These are phyloP conservation scores for Leptopilina myrica DNA, from an alignment of 2,888 invertebrate species.

Conservation along the genomic window DNA sequence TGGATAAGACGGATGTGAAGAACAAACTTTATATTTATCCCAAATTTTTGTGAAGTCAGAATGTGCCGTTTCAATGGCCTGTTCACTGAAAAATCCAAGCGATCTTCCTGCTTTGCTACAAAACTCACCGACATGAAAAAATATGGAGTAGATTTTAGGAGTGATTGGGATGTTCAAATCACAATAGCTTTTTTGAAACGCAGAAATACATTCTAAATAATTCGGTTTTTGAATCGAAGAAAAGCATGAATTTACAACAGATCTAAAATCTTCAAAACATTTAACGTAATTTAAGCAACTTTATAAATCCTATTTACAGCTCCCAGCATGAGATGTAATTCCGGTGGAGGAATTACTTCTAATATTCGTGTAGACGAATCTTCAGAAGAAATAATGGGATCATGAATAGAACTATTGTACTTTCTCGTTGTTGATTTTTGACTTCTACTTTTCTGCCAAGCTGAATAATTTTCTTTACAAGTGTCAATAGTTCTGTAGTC, in stretches of 20 bases:
- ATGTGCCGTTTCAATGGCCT: too few relatives aligned
- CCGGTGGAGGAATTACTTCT: too few relatives aligned
- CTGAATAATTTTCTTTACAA: too few relatives aligned
- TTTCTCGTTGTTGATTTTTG: too few relatives aligned
- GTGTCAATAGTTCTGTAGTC: conserved; percentile 21
- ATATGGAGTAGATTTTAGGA: conserved; percentile 21
- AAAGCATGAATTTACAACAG: conserved; percentile 25
- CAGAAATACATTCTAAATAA: conserved; percentile 18
- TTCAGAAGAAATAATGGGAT: too few relatives aligned
- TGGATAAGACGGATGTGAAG: conserved; percentile 1
- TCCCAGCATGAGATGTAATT: too few relatives aligned
- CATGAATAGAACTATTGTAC: too few relatives aligned
- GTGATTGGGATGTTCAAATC: conserved; percentile 20
- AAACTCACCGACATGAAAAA: conserved; percentile 26
- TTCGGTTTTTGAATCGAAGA: conserved; percentile 22
- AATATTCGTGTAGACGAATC: too few relatives aligned
- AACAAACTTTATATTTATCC: background rate
- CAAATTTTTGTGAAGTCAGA: too few relatives aligned
- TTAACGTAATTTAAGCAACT: conserved; percentile 21
- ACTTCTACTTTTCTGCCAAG: too few relatives aligned
- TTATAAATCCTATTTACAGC: too few relatives aligned
- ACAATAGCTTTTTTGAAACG: conserved; percentile 17
- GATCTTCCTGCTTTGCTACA: conserved; percentile 25
- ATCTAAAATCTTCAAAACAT: conserved; percentile 23
- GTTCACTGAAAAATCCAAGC: conserved; percentile 28